Evolutionary conservation across 2,888 invertebrate genomes (phyloP).

Genomic region (Deroplatys truncata): DNA sequence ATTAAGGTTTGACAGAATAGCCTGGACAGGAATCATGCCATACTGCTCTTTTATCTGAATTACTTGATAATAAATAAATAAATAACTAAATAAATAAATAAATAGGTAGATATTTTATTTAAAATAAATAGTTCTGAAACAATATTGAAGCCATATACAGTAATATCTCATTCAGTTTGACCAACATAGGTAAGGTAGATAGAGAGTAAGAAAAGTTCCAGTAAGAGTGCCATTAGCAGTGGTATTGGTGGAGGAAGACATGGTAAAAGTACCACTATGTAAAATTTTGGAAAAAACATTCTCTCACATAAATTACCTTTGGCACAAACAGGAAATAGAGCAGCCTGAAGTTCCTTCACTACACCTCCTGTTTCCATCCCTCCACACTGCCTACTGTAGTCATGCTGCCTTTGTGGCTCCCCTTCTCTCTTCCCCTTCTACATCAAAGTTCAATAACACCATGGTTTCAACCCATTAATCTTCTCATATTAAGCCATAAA

Average conservation of each 20-base stretch:
- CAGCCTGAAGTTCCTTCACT: constrained; percentile 62
- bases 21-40: no score
- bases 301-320: constrained; percentile 26
- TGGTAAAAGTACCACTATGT: no score
- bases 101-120: no score
- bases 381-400: background rate
- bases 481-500: background rate
- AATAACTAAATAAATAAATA: no score
- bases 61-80: no score
- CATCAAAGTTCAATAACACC: background rate
- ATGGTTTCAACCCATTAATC: background rate
- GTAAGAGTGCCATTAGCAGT: background rate
- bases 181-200: background rate
- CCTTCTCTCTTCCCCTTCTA: background rate
- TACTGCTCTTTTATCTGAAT: no score
- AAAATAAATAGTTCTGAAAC: no score
- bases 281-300: background rate
- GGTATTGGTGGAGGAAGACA: no score
- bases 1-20: no score
- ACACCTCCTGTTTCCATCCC: constrained; percentile 30
- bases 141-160: background rate
- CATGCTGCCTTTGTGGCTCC: background rate
- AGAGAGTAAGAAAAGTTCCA: background rate
- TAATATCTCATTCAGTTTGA: background rate
- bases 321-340: constrained; percentile 53